These are phyloP conservation scores for Phengaris arion DNA, from an alignment of 2,888 invertebrate genomes.

Conservation along the genomic window DNA sequence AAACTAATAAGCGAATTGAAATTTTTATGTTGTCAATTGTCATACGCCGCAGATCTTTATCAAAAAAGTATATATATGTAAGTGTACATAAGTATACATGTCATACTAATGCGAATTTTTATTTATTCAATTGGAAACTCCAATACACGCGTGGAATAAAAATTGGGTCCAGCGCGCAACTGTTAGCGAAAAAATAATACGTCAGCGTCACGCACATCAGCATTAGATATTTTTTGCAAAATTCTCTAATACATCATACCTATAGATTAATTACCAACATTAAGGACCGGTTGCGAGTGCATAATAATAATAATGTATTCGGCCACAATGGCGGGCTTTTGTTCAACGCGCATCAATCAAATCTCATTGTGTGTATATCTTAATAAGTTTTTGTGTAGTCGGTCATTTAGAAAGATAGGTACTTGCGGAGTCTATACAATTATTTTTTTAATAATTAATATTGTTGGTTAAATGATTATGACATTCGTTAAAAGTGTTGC, in stretches of 20 bases:
- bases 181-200: not conserved
- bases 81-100: too few relatives aligned
- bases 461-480: slow-evolving; percentile 24
- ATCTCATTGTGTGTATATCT: slow-evolving; percentile 72
- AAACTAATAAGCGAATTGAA: not conserved
- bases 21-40: not conserved
- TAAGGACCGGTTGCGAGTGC: slow-evolving; percentile 70
- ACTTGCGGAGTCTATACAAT: slow-evolving; percentile 60
- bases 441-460: slow-evolving; percentile 39
- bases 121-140: not conserved
- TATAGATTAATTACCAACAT: slow-evolving; percentile 69
- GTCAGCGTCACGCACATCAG: not conserved
- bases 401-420: slow-evolving; percentile 78
- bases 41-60: not conserved
- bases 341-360: slow-evolving; percentile 74
- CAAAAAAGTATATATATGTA: not conserved
- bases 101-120: too few relatives aligned
- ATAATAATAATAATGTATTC: slow-evolving; percentile 48
- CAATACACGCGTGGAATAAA: not conserved
- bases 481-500: slow-evolving; percentile 1
- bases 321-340: slow-evolving; percentile 65
- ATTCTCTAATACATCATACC: slow-evolving; percentile 39
- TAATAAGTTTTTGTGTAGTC: slow-evolving; percentile 75
- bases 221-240: slow-evolving; percentile 13
- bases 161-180: not conserved